Conservation (phyloP, 2,888 invertebrate genomes). For the Dasysyrphus albostriatus region DNA sequence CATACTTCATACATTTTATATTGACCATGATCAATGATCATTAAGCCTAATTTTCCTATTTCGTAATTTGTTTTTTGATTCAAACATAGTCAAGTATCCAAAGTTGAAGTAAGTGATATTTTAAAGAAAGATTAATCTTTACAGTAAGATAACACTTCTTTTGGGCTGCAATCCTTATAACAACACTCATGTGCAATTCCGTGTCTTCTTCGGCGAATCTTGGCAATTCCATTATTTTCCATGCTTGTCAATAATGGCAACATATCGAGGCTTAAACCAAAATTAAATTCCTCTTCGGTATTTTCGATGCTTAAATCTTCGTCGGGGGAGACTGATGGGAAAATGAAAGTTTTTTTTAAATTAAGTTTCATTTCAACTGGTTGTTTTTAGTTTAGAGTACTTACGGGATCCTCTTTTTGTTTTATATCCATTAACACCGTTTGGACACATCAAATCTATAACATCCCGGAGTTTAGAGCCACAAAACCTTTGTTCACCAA, state of each 20-base stretch:
- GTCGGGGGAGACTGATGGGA: slow-evolving; percentile 8
- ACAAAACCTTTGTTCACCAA: slow-evolving; percentile 34
- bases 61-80: background rate
- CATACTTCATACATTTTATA: no score
- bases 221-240: slow-evolving; percentile 75
- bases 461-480: slow-evolving; percentile 21
- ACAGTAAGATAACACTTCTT: slow-evolving; percentile 78
- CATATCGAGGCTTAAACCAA: slow-evolving; percentile 34
- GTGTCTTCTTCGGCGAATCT: slow-evolving; percentile 77
- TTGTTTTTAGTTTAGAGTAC: background rate
- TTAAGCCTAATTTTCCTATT: background rate
- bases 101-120: background rate
- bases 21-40: background rate
- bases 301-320: slow-evolving; percentile 21
- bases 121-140: background rate
- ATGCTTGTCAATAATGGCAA: slow-evolving; percentile 77
- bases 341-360: background rate
- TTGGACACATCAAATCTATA: slow-evolving; percentile 45
- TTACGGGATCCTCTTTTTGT: slow-evolving; percentile 45
- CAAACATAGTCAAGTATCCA: background rate
- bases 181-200: slow-evolving; percentile 79
- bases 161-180: slow-evolving; percentile 76
- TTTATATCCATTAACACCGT: slow-evolving; percentile 33
- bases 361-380: background rate
- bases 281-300: slow-evolving; percentile 18